Percentiles rank a stretch among this genome's conserved stretches.
These are phyloP conservation scores for Perca schrenkii DNA, from an alignment of 2,113 vertebrate genomes.

Conservation along the genomic window DNA sequence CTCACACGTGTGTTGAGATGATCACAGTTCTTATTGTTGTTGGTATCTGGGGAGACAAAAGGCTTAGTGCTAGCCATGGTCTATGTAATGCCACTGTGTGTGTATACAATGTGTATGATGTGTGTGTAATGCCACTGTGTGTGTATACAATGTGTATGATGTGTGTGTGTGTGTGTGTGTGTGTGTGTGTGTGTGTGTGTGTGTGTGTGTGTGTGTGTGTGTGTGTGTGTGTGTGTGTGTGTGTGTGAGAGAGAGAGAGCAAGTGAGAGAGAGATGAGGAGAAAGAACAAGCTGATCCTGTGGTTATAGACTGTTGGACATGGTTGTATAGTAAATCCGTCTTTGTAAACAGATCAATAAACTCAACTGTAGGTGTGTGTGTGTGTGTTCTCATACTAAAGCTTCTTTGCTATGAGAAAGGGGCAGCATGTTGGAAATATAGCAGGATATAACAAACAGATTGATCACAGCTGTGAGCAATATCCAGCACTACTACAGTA, in stretches of 20 bases:
- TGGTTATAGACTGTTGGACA: constrained; percentile 79
- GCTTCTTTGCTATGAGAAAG: constrained; percentile 32
- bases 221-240: too few relatives aligned
- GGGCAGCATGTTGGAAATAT: constrained; percentile 31
- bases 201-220: background rate
- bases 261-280: constrained; percentile 49
- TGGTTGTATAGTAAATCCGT: constrained; percentile 82
- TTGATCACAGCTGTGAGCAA: constrained; percentile 47
- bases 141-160: constrained; percentile 24
- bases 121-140: constrained; percentile 7
- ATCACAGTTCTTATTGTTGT: constrained; percentile 76
- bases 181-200: constrained; percentile 21
- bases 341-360: constrained; percentile 84
- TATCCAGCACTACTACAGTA: background rate
- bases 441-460: constrained; percentile 38
- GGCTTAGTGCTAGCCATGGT: constrained; percentile 74
- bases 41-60: constrained; percentile 71
- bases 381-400: constrained; percentile 32
- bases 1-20: constrained; percentile 51
- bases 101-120: constrained; percentile 22
- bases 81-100: constrained; percentile 44
- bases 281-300: constrained; percentile 72
- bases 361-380: constrained; percentile 65
- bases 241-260: constrained; percentile 17
- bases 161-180: constrained; percentile 20